Conservation (phyloP, 2,113 vertebrate genomes). For the Mustela lutreola region DNA sequence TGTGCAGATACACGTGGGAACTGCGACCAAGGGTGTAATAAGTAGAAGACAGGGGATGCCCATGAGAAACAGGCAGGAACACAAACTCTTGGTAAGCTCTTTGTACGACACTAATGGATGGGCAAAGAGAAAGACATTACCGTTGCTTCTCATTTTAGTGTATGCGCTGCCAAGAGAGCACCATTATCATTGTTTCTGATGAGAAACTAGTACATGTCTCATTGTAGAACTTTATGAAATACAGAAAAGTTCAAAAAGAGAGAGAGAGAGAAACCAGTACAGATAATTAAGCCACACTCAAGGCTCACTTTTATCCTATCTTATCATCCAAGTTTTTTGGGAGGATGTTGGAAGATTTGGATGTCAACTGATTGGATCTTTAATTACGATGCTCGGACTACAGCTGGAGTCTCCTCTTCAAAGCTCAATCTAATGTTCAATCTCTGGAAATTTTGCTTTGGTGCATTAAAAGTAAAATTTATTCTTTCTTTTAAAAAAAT, state of each 20-base stretch:
- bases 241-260: background rate
- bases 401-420: background rate
- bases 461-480: background rate
- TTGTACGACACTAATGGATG: fast-evolving
- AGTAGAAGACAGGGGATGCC: background rate
- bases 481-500: background rate
- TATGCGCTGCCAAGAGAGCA: too few species aligned
- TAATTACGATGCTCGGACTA: background rate
- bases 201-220: background rate
- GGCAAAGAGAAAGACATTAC: background rate
- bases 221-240: background rate
- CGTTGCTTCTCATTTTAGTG: background rate
- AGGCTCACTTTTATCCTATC: background rate
- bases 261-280: background rate
- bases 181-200: too few species aligned
- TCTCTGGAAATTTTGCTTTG: background rate
- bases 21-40: fast-evolving
- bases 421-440: fast-evolving
- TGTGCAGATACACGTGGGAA: background rate
- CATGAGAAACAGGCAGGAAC: background rate
- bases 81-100: background rate
- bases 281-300: fast-evolving
- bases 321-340: background rate
- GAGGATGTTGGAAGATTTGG: background rate
- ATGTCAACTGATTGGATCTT: background rate